Evolutionary conservation across 2,888 invertebrate genomes (phyloP), one percentile per base, ranked within the genome.

Genomic region (Amblyteles armatorius): DNA sequence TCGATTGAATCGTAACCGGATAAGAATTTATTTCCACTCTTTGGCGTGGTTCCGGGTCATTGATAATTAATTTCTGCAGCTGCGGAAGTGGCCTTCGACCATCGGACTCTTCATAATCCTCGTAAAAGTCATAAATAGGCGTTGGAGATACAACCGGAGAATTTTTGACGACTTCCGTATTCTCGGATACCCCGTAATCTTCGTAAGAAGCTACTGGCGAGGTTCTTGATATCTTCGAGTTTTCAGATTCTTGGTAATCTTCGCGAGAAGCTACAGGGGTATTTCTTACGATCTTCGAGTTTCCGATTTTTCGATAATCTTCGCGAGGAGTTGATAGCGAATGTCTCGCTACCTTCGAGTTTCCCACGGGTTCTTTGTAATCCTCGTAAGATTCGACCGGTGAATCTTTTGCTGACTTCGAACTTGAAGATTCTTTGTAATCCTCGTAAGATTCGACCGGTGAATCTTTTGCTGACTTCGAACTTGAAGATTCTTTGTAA

Each of bases 91-190:
- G 36, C 9, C 77, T 40, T 16, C 57, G 67, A 4, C 40, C 26
- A 7, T 72, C 67, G 26, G 50, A 3, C 11, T 55, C 19, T 50
- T 72, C 76, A 4, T 72, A 68, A 40, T n/a, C 11, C 19, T 76
- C 65, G 57, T 63, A 76, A 4, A 65, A 36, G 7, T 76, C 63
- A 26, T 65, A 33, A 16, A 16, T 36, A 6, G 65, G 36, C 3
- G 29, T 50, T n/a, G 60, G n/a, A 16, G 60, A 4, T 29, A 44
- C 9, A 19, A 19, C 40, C 22, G 19, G 55, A 6, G 19, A 55
- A 36, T 72, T 72, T 55, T 11, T 3, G 0, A 11, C 3, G 5
- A 29, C 5, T 13, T 29, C 0, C 26, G 60, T 29, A 29, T 26
- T 69, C 1, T 11, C 33, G 3, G 36, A n/a, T 16, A 26, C 3